Evolutionary conservation across 2,888 invertebrate genomes (phyloP).

Genomic region (Cephalotes varians): DNA sequence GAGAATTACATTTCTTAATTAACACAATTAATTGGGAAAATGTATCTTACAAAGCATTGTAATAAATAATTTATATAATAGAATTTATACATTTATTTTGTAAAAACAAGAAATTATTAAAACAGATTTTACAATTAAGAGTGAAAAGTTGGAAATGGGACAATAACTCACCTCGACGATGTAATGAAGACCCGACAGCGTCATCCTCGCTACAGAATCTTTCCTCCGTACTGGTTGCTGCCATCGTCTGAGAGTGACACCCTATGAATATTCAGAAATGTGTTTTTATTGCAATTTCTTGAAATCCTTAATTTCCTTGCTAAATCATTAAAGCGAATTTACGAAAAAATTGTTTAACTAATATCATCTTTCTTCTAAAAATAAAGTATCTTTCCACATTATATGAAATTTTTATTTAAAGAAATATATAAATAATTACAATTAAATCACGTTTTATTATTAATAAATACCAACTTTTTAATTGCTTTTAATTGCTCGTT

Average conservation of each 20-base stretch:
- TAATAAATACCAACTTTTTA: no score
- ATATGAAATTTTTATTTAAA: no score
- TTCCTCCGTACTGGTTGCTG: constrained; percentile 88
- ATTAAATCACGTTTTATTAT: no score
- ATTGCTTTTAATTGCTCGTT: no score
- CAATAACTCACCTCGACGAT: constrained; percentile 90
- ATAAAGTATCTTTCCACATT: no score
- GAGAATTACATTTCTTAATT: background rate
- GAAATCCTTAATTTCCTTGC: background rate
- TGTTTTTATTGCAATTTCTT: background rate
- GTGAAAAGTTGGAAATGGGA: background rate
- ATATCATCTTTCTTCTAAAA: background rate
- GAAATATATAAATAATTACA: no score
- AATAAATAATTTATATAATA: background rate
- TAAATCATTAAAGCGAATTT: background rate
- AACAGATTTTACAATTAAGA: background rate
- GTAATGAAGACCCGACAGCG: constrained; percentile 92
- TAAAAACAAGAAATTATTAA: background rate
- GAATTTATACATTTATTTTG: background rate
- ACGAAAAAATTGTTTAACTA: background rate
- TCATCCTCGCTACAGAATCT: constrained; percentile 94
- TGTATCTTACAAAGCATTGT: background rate
- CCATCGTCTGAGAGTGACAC: constrained; percentile 86
- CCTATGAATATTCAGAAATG: constrained; percentile 81
- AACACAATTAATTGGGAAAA: background rate